Base-by-base conservation (phyloP, 2,797 vertebrate genomes). In the Oryzias dopingdopingensis region DNA sequence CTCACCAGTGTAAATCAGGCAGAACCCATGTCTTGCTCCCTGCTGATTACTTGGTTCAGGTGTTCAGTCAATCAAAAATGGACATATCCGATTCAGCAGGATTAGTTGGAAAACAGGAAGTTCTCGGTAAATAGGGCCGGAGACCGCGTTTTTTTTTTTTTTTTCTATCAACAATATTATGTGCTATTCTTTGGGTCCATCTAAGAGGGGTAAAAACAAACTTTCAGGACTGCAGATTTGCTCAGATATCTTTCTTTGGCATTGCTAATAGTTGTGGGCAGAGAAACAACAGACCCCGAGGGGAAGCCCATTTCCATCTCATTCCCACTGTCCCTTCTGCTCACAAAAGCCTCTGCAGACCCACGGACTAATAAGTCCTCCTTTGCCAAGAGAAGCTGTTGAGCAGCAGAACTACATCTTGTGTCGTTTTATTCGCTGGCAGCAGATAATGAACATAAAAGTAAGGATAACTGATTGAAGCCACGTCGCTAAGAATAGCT, bases 271-370 rank as follows among this genome's bases (percentile, higher is more conserved):
- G 70, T 79, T 80, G 71, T 77, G 71, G 84, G 76, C 84, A 83
- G 77, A 54, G 66, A 76, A 77, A 82, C 72, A 84, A 73, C 82
- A 77, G 65, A 77, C 71, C 86, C 82, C 47, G 69, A 77, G 81
- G 82, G 77, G 62, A 79, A 61, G 72, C 70, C 81, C 67, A 17
- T 74, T 80, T 82, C 78, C 75, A 77, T 77, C 79, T 78, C 76
- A 65, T 78, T 52, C 80, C 70, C 62, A 47, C 74, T 79, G 76
- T 76, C 70, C 80, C 80, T 79, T 81, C 83, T 86, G 81, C 74
- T 83, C 75, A 59, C 54, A 71, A 69, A 63, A 67, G 83, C 83
- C 72, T 68, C 77, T 67, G 79, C 75, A 80, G 68, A 76, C 60
- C 60, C 80, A 59, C 54, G 67, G 68, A 67, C 74, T 80, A 72